A percentile compares a stretch with the other conserved stretches of the same genome.
Conservation (phyloP, 2,113 vertebrate genomes). For the Scomber colias region DNA sequence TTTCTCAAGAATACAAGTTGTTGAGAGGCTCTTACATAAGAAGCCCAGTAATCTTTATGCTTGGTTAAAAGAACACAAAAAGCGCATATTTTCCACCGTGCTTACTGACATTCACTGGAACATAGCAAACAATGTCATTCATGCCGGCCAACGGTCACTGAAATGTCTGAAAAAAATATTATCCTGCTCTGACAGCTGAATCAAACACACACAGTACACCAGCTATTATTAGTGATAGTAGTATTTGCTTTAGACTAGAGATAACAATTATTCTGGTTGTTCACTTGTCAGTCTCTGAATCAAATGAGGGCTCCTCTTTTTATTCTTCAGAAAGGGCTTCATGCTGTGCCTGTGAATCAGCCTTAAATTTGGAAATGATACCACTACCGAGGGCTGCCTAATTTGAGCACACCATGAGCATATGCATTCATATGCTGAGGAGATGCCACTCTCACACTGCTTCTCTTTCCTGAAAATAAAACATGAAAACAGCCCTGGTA, state of each 20-base stretch:
- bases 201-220: constrained; percentile 6
- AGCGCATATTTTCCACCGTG: constrained; percentile 39
- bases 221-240: constrained; percentile 9
- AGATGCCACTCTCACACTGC: constrained; percentile 5
- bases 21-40: constrained; percentile 32
- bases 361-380: constrained; percentile 62
- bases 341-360: constrained; percentile 56
- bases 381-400: constrained; percentile 18
- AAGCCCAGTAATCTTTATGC: constrained; percentile 39
- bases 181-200: not conserved
- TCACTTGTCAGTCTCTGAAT: constrained; percentile 38
- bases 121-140: constrained; percentile 13
- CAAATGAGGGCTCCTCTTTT: constrained; percentile 29
- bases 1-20: constrained; percentile 44
- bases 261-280: constrained; percentile 38
- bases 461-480: constrained; percentile 32
- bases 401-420: constrained; percentile 30
- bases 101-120: constrained; percentile 56
- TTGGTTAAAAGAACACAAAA: constrained; percentile 52
- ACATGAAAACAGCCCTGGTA: constrained; percentile 11
- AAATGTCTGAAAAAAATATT: constrained; percentile 16
- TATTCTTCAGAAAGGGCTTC: constrained; percentile 13
- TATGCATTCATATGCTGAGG: constrained; percentile 29
- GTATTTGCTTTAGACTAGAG: constrained; percentile 8
- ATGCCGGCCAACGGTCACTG: constrained; percentile 13